Conservation (phyloP, 2,113 vertebrate species). For the Clarias macrocephalus region DNA sequence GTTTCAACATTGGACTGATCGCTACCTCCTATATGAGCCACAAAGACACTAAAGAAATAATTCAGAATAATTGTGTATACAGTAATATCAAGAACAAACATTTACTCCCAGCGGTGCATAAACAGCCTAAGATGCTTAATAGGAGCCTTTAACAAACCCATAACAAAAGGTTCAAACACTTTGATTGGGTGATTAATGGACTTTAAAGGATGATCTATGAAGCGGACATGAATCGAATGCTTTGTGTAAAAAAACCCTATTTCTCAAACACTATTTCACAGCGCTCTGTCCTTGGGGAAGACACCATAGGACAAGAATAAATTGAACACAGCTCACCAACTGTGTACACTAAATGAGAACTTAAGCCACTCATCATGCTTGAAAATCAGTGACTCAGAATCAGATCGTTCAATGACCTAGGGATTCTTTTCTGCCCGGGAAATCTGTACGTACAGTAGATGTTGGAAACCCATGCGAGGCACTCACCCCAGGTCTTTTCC, state of each 20-base stretch:
- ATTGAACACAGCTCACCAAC: conserved; percentile 33
- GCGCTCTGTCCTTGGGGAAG: conserved; percentile 14
- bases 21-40: not conserved
- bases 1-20: not conserved
- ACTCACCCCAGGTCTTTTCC: conserved; percentile 91
- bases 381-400: not conserved
- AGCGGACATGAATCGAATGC: conserved; percentile 4
- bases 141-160: not conserved
- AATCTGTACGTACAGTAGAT: not conserved
- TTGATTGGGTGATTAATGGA: conserved; percentile 6
- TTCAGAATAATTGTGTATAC: not conserved
- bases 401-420: not conserved
- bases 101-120: not conserved
- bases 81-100: not conserved
- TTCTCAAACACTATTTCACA: not conserved
- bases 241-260: not conserved
- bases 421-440: not conserved
- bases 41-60: not conserved
- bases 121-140: not conserved
- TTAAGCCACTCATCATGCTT: conserved; percentile 35
- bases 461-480: not conserved
- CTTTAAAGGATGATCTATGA: not conserved
- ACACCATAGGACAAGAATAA: conserved; percentile 33
- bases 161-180: not conserved
- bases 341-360: not conserved